phyloP scores from a whole-genome alignment of 2,113 vertebrate genomes.

The Anas platyrhynchos region DNA sequence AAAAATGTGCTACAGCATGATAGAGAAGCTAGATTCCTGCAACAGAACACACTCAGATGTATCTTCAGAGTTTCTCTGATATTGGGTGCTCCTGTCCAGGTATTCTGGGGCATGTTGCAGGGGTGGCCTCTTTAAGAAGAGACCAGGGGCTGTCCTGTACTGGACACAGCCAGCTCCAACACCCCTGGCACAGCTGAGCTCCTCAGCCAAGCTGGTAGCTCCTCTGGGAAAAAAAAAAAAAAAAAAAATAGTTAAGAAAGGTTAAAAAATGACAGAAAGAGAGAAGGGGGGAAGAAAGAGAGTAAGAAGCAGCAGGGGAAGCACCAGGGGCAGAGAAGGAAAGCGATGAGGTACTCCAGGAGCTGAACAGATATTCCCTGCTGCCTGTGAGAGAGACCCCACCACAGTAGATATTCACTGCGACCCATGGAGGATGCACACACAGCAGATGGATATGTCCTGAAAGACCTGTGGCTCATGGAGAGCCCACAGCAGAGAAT shows the following conservation, averaged over 20 bases:
- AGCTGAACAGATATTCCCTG: background rate
- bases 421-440: background rate
- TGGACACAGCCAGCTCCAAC: rapidly evolving
- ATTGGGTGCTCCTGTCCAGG: background rate
- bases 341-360: background rate
- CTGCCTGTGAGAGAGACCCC: background rate
- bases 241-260: background rate
- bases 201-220: background rate
- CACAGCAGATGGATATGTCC: background rate
- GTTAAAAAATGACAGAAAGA: background rate
- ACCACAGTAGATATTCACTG: background rate
- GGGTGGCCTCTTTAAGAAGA: background rate
- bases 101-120: background rate
- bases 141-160: too few relatives aligned
- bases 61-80: background rate
- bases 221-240: too few relatives aligned
- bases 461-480: background rate
- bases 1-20: background rate
- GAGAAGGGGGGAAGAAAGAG: background rate
- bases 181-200: background rate
- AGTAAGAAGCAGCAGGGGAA: background rate
- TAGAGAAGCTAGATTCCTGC: background rate
- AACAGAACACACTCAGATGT: background rate
- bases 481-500: background rate
- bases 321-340: background rate